Evolutionary conservation across 2,888 invertebrate genomes (phyloP).

Genomic region (Adelphocoris suturalis): DNA sequence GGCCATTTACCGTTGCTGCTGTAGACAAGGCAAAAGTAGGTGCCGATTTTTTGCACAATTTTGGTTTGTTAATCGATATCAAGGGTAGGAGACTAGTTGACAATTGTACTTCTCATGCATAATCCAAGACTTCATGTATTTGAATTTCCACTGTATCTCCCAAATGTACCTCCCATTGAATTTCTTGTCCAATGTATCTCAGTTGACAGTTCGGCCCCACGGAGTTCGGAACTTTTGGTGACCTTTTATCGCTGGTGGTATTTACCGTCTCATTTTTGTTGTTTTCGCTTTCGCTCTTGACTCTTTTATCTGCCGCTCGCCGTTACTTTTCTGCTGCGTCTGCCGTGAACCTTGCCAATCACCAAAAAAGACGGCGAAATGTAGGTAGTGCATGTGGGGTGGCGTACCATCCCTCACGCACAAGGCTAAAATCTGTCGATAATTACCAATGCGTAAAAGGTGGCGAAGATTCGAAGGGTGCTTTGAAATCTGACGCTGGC

Average conservation of each 20-base stretch:
- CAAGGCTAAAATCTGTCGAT: constrained; percentile 25
- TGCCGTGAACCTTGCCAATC: constrained; percentile 23
- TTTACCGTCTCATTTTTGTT: constrained; percentile 40
- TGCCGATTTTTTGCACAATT: too few species aligned
- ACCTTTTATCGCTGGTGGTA: background rate
- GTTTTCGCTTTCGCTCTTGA: constrained; percentile 47
- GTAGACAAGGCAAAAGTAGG: too few species aligned
- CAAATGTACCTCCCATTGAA: too few species aligned
- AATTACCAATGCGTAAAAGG: constrained; percentile 21
- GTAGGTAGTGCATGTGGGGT: constrained; percentile 12
- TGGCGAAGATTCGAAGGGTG: constrained; percentile 9
- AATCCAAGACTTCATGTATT: too few species aligned
- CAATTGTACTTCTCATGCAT: too few species aligned
- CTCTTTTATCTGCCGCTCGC: constrained; percentile 13
- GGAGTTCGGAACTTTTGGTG: constrained; percentile 29
- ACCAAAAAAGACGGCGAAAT: constrained; percentile 49
- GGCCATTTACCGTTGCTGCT: too few species aligned
- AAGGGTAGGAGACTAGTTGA: too few species aligned
- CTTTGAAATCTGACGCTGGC: background rate
- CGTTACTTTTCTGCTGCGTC: constrained; percentile 16
- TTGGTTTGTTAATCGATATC: too few species aligned
- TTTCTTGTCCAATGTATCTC: too few species aligned
- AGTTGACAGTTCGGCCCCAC: constrained; percentile 1
- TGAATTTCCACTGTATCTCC: too few species aligned
- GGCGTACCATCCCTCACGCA: constrained; percentile 26